Base-by-base conservation (phyloP, 2,888 invertebrate genomes). In the Drepana falcataria region DNA sequence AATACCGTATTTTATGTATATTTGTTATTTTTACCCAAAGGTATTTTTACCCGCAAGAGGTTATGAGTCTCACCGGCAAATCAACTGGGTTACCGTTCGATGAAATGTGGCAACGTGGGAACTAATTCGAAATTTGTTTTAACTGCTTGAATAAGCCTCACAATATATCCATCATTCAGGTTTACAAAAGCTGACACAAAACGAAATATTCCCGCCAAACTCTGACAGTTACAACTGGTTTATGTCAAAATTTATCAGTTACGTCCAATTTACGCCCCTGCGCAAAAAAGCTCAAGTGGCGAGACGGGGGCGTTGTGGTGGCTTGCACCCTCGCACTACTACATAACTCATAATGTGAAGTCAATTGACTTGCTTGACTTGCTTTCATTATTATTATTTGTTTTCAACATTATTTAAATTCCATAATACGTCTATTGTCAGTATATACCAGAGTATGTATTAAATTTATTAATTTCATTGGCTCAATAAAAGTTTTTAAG, bases 341-440 rank as follows among this genome's bases (percentile, higher is more conserved):
- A 60, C 60, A 37, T 1, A 57, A 65, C 64, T 61, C 64, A 53
- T 59, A 65, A 62, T 74, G 70, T 66, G 68, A 66, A 73, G 65
- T 75, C 86, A 89, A 89, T 89, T 90, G 88, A 88, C 85, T 87
- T 85, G 87, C 84, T 89, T 90, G 88, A 88, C 85, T 87, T 85
- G 87, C 84, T 82, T 75, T 77, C 75, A 79, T 80, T 81, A 80
- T 80, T 84, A 77, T 80, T 81, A 75, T 73, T 79, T 73, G 69
- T 68, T 61, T 59, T 6, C 37, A 37, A 37, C 34, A 40, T 49
- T 51, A 51, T 41, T 51, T 51, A 9, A 37, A 21, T 33, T 48
- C 48, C 5, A 37, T 37, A 21, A 21, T 21, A 21, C 21, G 21
- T 21, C 21, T 21, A 21, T 21, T 21, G 21, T 21, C 21, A 21